Percentiles rank a stretch among this genome's conserved stretches.
These are phyloP conservation scores for Pungitius pungitius DNA, from an alignment of 2,113 vertebrate genomes.

Conservation along the genomic window DNA sequence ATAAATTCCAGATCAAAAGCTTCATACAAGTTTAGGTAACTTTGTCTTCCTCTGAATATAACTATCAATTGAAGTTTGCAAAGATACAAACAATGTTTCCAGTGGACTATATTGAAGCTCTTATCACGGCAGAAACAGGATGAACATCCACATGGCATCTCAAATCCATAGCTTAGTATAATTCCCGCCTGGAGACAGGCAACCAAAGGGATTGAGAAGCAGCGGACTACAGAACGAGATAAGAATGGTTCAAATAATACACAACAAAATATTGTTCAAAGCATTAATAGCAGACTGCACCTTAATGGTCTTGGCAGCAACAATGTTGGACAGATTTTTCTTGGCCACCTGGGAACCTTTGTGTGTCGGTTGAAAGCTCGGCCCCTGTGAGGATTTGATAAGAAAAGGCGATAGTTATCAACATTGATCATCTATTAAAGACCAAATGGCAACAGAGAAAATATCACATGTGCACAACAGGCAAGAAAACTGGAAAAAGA, in stretches of 20 bases:
- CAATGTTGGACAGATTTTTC: constrained; percentile 66
- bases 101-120: constrained; percentile 23
- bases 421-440: constrained; percentile 35
- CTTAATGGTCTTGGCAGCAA: constrained; percentile 84
- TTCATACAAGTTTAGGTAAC: neutral
- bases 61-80: neutral
- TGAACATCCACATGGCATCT: constrained; percentile 25
- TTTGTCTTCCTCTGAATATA: constrained; percentile 13
- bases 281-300: constrained; percentile 69
- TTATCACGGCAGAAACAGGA: constrained; percentile 18
- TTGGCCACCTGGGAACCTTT: constrained; percentile 42
- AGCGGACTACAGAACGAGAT: constrained; percentile 6
- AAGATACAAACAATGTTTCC: constrained; percentile 4
- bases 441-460: constrained; percentile 14
- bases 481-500: constrained; percentile 25
- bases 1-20: constrained; percentile 22
- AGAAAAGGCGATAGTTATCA: constrained; percentile 51
- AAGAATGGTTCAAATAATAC: constrained; percentile 25
- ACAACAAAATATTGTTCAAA: constrained; percentile 1
- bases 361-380: constrained; percentile 48
- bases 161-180: constrained; percentile 40
- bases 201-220: constrained; percentile 19
- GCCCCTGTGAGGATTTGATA: constrained; percentile 78
- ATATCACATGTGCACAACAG: constrained; percentile 9
- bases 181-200: constrained; percentile 51